Conservation (phyloP, 2,113 vertebrate genomes). For the Nibea coibor region DNA sequence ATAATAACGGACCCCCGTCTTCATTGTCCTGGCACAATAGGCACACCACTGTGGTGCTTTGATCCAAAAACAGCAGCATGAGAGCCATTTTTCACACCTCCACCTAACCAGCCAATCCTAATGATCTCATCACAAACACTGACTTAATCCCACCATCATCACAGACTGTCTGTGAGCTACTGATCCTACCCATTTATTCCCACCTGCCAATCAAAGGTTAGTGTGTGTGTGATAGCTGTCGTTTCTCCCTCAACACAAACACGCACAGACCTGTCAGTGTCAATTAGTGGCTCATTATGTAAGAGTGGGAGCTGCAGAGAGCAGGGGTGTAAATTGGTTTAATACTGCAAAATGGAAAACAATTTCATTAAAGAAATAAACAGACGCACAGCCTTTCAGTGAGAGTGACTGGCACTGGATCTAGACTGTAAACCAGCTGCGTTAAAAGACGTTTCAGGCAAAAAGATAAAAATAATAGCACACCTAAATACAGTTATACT, state of each 20-base stretch:
- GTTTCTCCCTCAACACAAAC: not conserved
- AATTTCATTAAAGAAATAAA: not conserved
- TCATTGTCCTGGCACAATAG: constrained; percentile 20
- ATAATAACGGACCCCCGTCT: not conserved
- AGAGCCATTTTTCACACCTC: not conserved
- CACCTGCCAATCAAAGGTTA: constrained; percentile 20
- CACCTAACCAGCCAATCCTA: not conserved
- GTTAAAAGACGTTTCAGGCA: not conserved
- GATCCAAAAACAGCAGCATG: not conserved
- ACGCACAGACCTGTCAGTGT: constrained; percentile 24
- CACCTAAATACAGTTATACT: not conserved
- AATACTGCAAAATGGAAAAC: not conserved
- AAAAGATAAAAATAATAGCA: not conserved
- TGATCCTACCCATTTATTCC: constrained; percentile 52
- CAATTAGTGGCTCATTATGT: constrained; percentile 24
- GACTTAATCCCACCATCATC: not conserved
- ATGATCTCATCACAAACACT: not conserved
- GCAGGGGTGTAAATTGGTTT: not conserved
- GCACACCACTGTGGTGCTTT: not conserved
- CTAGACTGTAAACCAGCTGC: not conserved
- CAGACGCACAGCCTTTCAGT: not conserved
- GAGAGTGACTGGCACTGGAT: not conserved
- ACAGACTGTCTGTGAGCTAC: not conserved
- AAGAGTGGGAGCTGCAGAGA: not conserved
- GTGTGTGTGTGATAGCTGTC: not conserved